Evolutionary conservation across 2,797 vertebrate genomes (phyloP).

Genomic region (Coilia nasus): DNA sequence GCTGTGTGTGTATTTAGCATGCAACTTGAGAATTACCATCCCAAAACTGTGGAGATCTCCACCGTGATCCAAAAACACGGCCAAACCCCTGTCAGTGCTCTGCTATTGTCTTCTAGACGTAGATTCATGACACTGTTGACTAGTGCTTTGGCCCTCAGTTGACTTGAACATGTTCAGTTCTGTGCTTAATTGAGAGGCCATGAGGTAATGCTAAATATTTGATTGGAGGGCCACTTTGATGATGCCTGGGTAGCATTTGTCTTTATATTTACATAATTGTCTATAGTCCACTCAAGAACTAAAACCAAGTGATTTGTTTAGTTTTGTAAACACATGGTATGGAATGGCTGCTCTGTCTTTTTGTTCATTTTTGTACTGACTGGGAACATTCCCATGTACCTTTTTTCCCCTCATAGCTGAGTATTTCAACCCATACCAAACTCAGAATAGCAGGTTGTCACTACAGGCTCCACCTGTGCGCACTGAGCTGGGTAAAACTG

Average conservation of each 20-base stretch:
- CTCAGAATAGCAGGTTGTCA: too few species aligned
- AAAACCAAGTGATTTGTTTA: too few species aligned
- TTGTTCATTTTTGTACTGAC: too few species aligned
- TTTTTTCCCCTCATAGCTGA: too few species aligned
- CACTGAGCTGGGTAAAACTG: too few species aligned
- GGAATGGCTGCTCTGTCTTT: not conserved
- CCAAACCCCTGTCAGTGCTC: not conserved
- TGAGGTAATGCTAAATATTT: not conserved
- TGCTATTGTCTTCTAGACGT: not conserved
- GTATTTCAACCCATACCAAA: too few species aligned
- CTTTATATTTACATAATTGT: too few species aligned
- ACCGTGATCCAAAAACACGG: slow-evolving; percentile 68
- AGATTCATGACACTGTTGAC: not conserved
- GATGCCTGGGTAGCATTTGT: too few species aligned
- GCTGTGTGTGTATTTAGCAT: slow-evolving; percentile 83
- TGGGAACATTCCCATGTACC: too few species aligned
- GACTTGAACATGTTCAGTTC: not conserved
- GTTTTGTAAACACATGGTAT: not conserved
- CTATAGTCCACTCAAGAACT: too few species aligned
- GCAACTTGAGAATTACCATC: slow-evolving; percentile 86
- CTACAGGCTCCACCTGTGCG: too few species aligned
- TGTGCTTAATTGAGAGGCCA: not conserved
- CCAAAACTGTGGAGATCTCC: slow-evolving; percentile 74
- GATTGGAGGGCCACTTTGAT: not conserved
- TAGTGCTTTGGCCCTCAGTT: not conserved